Percentiles rank a stretch among this genome's conserved stretches.
Evolutionary conservation across 1,140 invertebrate genomes (phyloP).

Genomic region (Cydia fagiglandana): DNA sequence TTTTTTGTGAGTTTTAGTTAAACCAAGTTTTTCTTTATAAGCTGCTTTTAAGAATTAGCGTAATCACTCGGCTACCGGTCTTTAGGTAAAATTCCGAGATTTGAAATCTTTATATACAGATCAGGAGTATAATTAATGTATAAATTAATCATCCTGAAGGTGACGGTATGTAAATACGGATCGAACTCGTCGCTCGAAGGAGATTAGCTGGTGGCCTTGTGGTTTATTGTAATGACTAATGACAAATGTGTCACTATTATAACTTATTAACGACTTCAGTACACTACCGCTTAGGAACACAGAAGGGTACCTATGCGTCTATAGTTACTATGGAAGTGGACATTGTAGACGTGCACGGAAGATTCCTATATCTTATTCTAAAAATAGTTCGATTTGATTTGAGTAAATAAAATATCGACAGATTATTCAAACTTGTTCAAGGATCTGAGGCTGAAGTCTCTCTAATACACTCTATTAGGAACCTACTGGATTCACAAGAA

Average conservation of each 20-base stretch:
- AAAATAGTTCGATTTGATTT: no score
- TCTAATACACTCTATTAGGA: no score
- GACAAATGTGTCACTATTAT: slow-evolving; percentile 21
- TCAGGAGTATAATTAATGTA: neutral
- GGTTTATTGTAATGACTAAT: slow-evolving; percentile 19
- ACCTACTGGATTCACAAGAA: no score
- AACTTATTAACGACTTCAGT: slow-evolving; percentile 1
- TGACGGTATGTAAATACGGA: slow-evolving; percentile 22
- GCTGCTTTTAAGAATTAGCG: neutral
- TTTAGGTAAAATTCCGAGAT: neutral
- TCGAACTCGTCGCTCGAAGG: slow-evolving; percentile 19
- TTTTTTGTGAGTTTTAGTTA: no score
- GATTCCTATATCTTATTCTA: no score
- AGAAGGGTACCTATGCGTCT: neutral
- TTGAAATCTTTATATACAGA: neutral
- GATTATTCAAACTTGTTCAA: no score
- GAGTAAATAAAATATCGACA: no score
- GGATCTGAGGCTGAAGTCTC: no score
- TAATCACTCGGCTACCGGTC: neutral
- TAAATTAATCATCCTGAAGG: slow-evolving; percentile 24
- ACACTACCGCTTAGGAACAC: neutral
- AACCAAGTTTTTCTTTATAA: no score
- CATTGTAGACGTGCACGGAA: no score
- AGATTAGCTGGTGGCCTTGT: slow-evolving; percentile 26
- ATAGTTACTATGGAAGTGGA: neutral